These are phyloP conservation scores for Alviniconcha strummeri DNA, from an alignment of 2,888 invertebrate genomes.

Conservation along the genomic window DNA sequence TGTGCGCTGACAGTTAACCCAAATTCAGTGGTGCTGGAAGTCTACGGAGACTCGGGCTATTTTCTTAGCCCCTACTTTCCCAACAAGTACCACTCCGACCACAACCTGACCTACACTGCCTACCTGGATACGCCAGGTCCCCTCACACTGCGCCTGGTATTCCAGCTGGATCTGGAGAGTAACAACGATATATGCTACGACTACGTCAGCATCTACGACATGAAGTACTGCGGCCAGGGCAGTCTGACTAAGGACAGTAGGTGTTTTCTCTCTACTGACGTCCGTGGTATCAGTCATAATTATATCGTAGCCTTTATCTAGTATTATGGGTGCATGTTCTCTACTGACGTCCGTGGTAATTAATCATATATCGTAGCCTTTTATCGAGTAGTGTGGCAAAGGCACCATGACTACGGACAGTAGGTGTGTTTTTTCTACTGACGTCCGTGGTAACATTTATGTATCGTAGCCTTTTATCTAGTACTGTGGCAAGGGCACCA, in stretches of 20 bases:
- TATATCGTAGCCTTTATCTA: too few species aligned
- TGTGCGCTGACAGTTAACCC: too few species aligned
- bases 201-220: conserved; percentile 12
- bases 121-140: conserved; percentile 15
- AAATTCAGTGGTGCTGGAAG: too few species aligned
- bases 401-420: neutral
- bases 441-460: too few species aligned
- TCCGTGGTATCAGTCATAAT: too few species aligned
- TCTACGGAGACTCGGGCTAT: conserved; percentile 7
- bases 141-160: neutral
- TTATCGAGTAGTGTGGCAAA: too few species aligned
- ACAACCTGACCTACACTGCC: conserved; percentile 29
- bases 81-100: neutral
- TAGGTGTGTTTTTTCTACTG: neutral
- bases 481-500: conserved; percentile 10
- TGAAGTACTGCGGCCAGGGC: neutral
- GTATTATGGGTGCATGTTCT: too few species aligned
- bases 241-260: neutral
- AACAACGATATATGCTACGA: conserved; percentile 3
- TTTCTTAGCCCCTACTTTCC: conserved; percentile 30
- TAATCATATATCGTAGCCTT: too few species aligned
- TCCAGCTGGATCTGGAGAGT: conserved; percentile 4
- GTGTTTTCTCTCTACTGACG: neutral
- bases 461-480: neutral
- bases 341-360: too few species aligned